Base-by-base conservation (phyloP, 2,113 vertebrate genomes). In the Lepus europaeus region DNA sequence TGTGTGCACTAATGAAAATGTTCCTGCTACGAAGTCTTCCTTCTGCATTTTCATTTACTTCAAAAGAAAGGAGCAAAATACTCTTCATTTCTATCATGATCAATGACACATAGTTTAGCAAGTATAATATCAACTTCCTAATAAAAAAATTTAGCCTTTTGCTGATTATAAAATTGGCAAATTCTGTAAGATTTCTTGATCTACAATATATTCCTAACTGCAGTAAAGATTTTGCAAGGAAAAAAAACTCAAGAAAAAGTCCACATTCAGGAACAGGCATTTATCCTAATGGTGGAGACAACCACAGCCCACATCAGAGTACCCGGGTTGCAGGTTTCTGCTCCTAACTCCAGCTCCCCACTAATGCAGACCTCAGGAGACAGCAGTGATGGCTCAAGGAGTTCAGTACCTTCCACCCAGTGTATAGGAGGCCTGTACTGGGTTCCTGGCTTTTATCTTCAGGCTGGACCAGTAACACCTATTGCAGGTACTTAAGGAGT, bases 11-110 rank as follows among this genome's bases (percentile, higher is more conserved):
- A 10, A 76, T 93, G 74, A 83, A 95, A 93, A 86, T 92, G 6
- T 87, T 89, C 13, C 61, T 63, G 23, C 27, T 68, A 72, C 22
- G 56, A 89, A 87, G 0, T 79, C 82, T 87, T 83, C 39, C 66
- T 68, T 76, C 63, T 3, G 19, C 12, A 33, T 61, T 27, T 73
- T 83, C 33, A 72, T 66, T 93, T 87, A 77, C 93, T 91, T 87
- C 22, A 74, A 87, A 88, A 94, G 49, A 93, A 89, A 86, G 27
- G 45, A 89, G 25, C 33, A 72, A 86, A 76, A 36, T 89, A 64
- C 76, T 91, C n/a, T 82, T 92, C 6, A 84, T 73, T 81, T 84
- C 56, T 1, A 78, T 16, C 33, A 83, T 29, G 45, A 76, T 92
- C 31, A 66, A 84, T 20, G 4, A 95, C 87, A 76, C 6, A 73